These are phyloP conservation scores for Cirrhinus molitorella DNA, from an alignment of 2,797 vertebrate genomes.

Conservation along the genomic window DNA sequence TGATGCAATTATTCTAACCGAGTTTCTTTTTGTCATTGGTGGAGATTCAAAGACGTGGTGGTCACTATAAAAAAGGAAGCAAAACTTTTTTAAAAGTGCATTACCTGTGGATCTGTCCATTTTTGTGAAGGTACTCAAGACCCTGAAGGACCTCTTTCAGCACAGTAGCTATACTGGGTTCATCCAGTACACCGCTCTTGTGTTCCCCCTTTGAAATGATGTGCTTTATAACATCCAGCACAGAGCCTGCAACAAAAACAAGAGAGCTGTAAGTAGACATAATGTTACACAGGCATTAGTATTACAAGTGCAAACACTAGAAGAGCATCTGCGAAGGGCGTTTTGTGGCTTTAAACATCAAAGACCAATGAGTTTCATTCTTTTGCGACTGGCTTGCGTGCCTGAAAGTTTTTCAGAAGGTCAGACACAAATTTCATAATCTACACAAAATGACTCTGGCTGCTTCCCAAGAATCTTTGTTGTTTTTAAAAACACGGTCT, in stretches of 20 bases:
- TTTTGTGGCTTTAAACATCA: background rate
- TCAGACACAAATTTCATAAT: background rate
- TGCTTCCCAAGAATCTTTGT: slow-evolving; percentile 10
- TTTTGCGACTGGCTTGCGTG: background rate
- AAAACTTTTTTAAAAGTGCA: slow-evolving; percentile 9
- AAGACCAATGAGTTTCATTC: background rate
- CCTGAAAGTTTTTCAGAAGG: slow-evolving; percentile 3
- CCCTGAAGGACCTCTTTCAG: slow-evolving; percentile 94
- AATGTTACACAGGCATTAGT: background rate
- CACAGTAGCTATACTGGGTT: slow-evolving; percentile 93
- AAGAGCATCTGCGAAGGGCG: background rate
- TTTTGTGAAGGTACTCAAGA: slow-evolving; percentile 96
- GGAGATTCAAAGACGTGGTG: background rate
- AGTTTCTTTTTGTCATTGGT: background rate
- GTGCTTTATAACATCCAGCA: slow-evolving; percentile 97
- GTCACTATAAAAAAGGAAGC: background rate
- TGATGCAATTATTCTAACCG: background rate
- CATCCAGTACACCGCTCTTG: slow-evolving; percentile 93
- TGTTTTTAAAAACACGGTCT: background rate
- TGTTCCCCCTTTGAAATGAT: slow-evolving; percentile 96
- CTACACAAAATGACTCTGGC: background rate
- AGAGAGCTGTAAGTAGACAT: background rate
- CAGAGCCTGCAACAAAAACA: slow-evolving; percentile 83
- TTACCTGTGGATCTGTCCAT: slow-evolving; percentile 97
- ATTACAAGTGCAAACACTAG: background rate